Conservation (phyloP, 2,113 vertebrate species). For the Anoura caudifer region DNA sequence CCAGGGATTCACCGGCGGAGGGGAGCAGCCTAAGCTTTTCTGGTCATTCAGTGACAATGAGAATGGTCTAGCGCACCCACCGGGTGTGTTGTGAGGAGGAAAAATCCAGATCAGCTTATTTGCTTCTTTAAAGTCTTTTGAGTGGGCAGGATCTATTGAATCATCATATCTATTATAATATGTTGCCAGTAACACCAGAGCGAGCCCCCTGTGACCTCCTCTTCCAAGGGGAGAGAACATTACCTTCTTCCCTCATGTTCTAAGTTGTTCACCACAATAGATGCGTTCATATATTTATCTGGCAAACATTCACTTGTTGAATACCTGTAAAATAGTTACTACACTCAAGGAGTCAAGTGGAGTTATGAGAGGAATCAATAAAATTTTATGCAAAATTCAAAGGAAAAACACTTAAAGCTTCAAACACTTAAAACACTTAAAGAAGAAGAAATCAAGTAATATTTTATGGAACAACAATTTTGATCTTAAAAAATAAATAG, state of each 20-base stretch:
- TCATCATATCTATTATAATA: not conserved
- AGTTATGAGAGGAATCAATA: not conserved
- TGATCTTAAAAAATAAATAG: not conserved
- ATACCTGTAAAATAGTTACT: not conserved
- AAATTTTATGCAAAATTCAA: not conserved
- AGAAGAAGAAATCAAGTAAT: not conserved
- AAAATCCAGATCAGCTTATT: not conserved
- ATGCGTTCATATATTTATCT: not conserved
- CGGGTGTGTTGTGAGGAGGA: not conserved
- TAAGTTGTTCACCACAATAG: not conserved
- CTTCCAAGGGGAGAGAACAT: not conserved
- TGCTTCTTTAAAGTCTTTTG: not conserved
- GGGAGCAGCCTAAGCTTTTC: not conserved
- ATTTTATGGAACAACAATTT: not conserved
- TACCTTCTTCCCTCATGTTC: not conserved
- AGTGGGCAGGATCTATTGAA: not conserved
- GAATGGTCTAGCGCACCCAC: not conserved
- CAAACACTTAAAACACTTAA: not conserved
- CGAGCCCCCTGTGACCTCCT: not conserved
- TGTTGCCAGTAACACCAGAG: not conserved
- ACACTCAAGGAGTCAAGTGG: not conserved
- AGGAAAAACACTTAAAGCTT: not conserved
- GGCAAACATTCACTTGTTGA: not conserved
- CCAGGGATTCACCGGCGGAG: not conserved
- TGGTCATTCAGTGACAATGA: not conserved